Evolutionary conservation across 2,797 vertebrate genomes (phyloP).

Genomic region (Aldrovandia affinis): DNA sequence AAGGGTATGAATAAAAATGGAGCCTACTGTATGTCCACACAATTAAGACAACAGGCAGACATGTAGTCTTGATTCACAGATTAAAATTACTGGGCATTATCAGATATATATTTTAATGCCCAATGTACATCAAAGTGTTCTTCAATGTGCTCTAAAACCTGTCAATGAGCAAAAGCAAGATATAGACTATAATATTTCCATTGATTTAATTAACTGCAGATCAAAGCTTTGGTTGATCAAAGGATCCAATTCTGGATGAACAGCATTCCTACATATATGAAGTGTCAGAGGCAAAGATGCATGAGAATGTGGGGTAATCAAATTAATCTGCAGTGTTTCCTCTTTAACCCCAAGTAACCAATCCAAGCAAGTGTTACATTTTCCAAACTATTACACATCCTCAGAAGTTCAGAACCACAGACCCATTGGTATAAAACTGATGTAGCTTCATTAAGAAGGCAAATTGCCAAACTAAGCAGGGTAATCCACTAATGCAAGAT

Average conservation of each 20-base stretch:
- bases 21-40: too few relatives aligned
- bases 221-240: slow-evolving; percentile 1
- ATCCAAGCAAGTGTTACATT: neutral
- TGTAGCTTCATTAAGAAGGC: neutral
- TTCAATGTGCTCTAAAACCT: too few relatives aligned
- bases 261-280: neutral
- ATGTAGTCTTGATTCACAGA: neutral
- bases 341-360: neutral
- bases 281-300: neutral
- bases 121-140: too few relatives aligned
- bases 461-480: neutral
- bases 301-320: neutral
- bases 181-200: too few relatives aligned
- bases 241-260: neutral
- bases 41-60: neutral
- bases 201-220: neutral
- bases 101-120: too few relatives aligned
- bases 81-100: neutral
- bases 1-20: too few relatives aligned
- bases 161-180: too few relatives aligned
- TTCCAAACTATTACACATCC: neutral
- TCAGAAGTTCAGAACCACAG: neutral
- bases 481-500: neutral
- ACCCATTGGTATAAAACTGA: neutral
- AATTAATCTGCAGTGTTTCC: neutral